Conservation (phyloP, 2,113 vertebrate genomes). For the Gambusia holbrooki region DNA sequence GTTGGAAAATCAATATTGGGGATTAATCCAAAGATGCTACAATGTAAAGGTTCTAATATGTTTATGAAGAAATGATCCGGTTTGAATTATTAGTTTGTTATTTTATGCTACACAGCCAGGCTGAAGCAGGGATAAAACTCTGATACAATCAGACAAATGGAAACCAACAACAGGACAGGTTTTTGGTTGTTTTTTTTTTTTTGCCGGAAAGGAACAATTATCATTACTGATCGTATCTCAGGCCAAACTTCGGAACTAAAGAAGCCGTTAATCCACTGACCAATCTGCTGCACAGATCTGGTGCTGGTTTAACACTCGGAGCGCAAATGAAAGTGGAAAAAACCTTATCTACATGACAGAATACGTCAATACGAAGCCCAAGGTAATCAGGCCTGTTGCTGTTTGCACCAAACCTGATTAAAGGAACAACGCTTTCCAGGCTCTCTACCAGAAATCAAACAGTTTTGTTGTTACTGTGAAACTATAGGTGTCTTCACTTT, state of each 20-base stretch:
- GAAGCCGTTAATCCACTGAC: conserved; percentile 15
- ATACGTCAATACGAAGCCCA: background rate
- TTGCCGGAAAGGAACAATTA: conserved; percentile 11
- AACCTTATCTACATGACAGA: background rate
- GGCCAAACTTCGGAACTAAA: conserved; percentile 13
- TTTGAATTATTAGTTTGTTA: background rate
- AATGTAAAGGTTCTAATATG: background rate
- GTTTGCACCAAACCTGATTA: background rate
- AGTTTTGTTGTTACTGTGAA: background rate
- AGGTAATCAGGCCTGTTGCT: background rate
- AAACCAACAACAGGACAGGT: background rate
- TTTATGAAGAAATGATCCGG: background rate
- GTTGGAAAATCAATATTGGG: background rate
- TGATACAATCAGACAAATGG: conserved; percentile 2
- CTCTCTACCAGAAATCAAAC: background rate
- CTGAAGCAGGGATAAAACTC: background rate
- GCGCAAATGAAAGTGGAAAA: conserved; percentile 2
- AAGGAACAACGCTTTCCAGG: background rate
- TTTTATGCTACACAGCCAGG: background rate
- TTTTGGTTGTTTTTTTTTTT: conserved; percentile 6
- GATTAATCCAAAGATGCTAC: background rate
- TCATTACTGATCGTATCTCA: conserved; percentile 18
- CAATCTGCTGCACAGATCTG: conserved; percentile 9
- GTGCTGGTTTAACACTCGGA: background rate
- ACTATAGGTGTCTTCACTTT: background rate